Evolutionary conservation across 2,113 vertebrate genomes (phyloP), one percentile per base, ranked within the genome.

Genomic region (Glaucomys volans): DNA sequence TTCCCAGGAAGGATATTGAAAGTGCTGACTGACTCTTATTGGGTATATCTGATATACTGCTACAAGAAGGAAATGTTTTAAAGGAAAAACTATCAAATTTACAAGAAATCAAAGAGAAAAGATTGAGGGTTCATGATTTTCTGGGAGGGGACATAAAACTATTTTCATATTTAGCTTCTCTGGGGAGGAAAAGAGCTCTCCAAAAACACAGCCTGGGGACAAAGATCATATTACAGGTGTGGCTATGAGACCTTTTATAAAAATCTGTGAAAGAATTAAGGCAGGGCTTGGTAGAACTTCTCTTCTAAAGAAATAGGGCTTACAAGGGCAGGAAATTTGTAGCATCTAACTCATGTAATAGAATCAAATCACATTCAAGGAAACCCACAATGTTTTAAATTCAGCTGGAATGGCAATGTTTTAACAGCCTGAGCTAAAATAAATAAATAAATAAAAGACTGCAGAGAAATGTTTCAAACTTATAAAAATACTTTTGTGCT

Each of bases 171-270:
- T 26, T 66, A 82, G 62, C 5, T 12, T 69, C 83, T 16, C 57
- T 54, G 8, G 74, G 12, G 28, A 92, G 35, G 26, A 93, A 69
- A 89, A 74, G 40, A 18, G 24, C 8, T 88, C 28, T 87, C 66
- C 72, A 75, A 96, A 95, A 92, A 69, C 20, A 69, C 35, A 75
- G 18, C 9, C 59, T 71, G 20, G 40, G 37, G 26, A 84, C 35
- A 92, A 92, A 95, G 64, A 90, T 69, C 35, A 84, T 81, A 81
- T 91, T 57, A 88, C 9, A 85, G 26, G 11, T 85, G 44, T 95
- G 59, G 44, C 77, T 83, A 24, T 69, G 71, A 91, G 42, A 32
- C 4, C 42, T 4, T 87, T n/a, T 81, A n/a, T 77, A 87, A 96
- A 88, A 40, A 71, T 69, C 37, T 71, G 5, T 57, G 42, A 71